A percentile compares a stretch with the other conserved stretches of the same genome.
phyloP scores from a whole-genome alignment of 1,140 invertebrate genomes.

The Conus betulinus region DNA sequence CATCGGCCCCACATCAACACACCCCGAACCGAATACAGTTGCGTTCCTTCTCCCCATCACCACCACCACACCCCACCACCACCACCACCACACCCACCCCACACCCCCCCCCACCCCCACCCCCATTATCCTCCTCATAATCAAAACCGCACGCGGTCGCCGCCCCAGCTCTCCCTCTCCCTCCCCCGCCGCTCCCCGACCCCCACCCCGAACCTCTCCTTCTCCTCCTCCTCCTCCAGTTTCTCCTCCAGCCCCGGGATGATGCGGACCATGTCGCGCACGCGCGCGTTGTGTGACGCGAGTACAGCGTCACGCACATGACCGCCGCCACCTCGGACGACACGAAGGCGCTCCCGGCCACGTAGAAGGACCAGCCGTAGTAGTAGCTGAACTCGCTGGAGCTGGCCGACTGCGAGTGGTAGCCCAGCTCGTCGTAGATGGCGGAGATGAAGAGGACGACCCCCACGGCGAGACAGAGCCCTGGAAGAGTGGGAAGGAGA shows the following conservation, averaged over 20 bases:
- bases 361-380: conserved; percentile 70
- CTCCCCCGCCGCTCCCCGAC: neutral
- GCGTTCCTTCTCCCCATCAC: neutral
- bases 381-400: conserved; percentile 53
- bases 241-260: conserved; percentile 61
- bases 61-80: neutral
- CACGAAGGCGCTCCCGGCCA: conserved; percentile 62
- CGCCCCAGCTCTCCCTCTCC: neutral
- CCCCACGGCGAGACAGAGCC: conserved; percentile 61
- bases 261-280: conserved; percentile 55
- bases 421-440: conserved; percentile 69
- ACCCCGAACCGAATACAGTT: too few species aligned
- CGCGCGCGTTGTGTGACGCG: conserved; percentile 51
- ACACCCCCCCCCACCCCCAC: too few species aligned
- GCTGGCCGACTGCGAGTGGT: conserved; percentile 38
- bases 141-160: neutral
- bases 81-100: neutral
- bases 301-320: conserved; percentile 61
- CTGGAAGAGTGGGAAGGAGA: conserved; percentile 36
- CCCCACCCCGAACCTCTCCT: neutral
- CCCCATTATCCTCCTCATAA: neutral
- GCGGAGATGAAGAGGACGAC: conserved; percentile 69
- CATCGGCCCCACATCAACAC: too few species aligned
- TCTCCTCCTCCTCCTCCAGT: conserved; percentile 25
- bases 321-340: conserved; percentile 61